phyloP scores from a whole-genome alignment of 2,797 vertebrate species.

The Pangasius sanitwongsei region DNA sequence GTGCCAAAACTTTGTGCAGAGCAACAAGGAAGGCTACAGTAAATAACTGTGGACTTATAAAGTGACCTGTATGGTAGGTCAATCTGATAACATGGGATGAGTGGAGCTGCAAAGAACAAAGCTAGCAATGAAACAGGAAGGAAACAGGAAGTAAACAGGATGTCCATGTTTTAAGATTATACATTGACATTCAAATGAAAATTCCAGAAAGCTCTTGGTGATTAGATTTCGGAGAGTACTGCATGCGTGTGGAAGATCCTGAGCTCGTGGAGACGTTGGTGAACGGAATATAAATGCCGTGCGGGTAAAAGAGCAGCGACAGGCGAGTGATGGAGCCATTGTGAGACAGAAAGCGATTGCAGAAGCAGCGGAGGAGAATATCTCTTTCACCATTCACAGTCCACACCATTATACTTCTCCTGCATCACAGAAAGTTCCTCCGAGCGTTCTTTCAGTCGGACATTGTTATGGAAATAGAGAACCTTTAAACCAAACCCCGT shows the following conservation, averaged over 20 bases:
- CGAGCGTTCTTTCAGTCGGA: slow-evolving; percentile 10
- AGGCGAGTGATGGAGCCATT: slow-evolving; percentile 18
- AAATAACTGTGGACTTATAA: neutral
- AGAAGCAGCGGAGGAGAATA: slow-evolving; percentile 24
- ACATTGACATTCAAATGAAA: neutral
- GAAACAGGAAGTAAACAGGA: neutral
- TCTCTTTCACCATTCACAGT: slow-evolving; percentile 27
- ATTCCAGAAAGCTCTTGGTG: neutral
- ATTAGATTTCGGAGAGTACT: neutral
- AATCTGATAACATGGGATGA: neutral
- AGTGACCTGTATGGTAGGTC: neutral
- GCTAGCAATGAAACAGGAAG: neutral
- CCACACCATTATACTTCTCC: slow-evolving; percentile 12
- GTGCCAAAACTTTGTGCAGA: neutral
- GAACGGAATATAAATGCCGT: slow-evolving; percentile 30
- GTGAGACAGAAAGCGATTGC: slow-evolving; percentile 22
- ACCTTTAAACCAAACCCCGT: neutral
- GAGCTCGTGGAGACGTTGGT: neutral
- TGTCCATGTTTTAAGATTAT: neutral
- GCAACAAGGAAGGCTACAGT: neutral
- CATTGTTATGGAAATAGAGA: slow-evolving; percentile 49
- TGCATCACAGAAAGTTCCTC: slow-evolving; percentile 23
- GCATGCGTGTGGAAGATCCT: neutral
- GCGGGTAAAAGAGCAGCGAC: slow-evolving; percentile 33
- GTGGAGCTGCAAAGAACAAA: neutral